Percentiles rank a stretch among this genome's conserved stretches.
Conservation (phyloP, 2,113 vertebrate species). For the Willisornis vidua region DNA sequence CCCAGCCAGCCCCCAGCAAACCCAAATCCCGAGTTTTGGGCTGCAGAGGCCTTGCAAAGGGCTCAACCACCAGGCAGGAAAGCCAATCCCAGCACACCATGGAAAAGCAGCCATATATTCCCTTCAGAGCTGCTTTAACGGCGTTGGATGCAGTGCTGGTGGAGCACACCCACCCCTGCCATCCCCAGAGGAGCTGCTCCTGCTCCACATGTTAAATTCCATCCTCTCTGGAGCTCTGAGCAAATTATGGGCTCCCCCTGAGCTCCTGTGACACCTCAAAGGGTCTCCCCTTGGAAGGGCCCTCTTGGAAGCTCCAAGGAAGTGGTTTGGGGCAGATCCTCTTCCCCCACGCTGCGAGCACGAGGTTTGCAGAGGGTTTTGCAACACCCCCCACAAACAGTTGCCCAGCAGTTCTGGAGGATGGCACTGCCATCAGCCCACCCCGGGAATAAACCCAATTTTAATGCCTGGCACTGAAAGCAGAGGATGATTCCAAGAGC, state of each 20-base stretch:
- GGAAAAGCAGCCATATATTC: fast-evolving
- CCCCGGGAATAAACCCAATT: not conserved
- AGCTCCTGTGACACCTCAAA: not conserved
- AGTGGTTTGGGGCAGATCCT: not conserved
- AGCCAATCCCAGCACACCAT: fast-evolving
- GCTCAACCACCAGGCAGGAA: not conserved
- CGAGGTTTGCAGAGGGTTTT: not conserved
- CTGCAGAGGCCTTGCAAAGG: not conserved
- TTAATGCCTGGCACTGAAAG: not conserved
- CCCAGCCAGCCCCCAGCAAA: not conserved
- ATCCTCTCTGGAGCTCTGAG: not conserved
- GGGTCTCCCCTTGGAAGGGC: not conserved
- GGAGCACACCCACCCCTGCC: not conserved
- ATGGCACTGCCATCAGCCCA: not conserved
- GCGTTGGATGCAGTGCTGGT: not conserved
- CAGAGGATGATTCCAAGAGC: not conserved
- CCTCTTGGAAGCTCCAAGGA: fast-evolving
- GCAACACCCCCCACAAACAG: not conserved
- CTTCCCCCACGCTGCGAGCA: not conserved
- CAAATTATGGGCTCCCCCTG: fast-evolving
- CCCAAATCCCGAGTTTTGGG: not conserved
- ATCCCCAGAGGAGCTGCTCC: not conserved
- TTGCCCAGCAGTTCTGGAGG: fast-evolving
- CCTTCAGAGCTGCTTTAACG: fast-evolving
- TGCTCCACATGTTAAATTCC: not conserved